Evolutionary conservation across 2,797 vertebrate genomes (phyloP), one percentile per base, ranked within the genome.

Genomic region (Amblyraja radiata): DNA sequence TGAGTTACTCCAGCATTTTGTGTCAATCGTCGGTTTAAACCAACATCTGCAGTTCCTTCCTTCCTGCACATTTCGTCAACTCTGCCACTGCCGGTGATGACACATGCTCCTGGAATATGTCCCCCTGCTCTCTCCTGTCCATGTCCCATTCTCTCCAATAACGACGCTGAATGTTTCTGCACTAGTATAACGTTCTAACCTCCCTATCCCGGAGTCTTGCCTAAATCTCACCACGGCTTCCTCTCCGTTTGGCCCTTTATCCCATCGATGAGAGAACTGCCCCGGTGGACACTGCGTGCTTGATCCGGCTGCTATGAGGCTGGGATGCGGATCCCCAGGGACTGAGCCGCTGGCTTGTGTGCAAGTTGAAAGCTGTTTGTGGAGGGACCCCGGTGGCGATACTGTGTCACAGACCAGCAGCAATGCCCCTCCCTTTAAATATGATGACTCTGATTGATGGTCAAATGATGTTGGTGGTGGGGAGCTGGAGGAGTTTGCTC

Each of bases 391-490:
- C 6, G n/a, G 81, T 84, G 54, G 11, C 28, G 58, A 46, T 84
- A 25, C 18, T 84, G 58, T 61, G 81, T 54, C 80, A 58, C 81
- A 84, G 25, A 84, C 46, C 23, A 28, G 10, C 39, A 18, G 32
- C 71, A 28, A 16, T 71, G 65, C 32, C 88, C 21, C 32, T 32
- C 77, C 77, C 88, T 90, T 90, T 90, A 73, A 90, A 90, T 90
- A 90, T 90, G 88, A 90, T 68, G 68, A 73, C 39, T 90, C 88
- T 90, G 65, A 90, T 25, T 73, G 88, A 90, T 90, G 88, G 68
- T 46, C 71, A 90, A 90, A 90, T 90, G n/a, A 73, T 90, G 63
- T 90, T 16, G 88, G 32, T 32, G 65, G 71, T 46, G 65, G 68
- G 21, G 79, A 81, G 36, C 7, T 23, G 18, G 88, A 71, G 65